Conservation (phyloP, 2,888 invertebrate genomes). For the Eupithecia inturbata region DNA sequence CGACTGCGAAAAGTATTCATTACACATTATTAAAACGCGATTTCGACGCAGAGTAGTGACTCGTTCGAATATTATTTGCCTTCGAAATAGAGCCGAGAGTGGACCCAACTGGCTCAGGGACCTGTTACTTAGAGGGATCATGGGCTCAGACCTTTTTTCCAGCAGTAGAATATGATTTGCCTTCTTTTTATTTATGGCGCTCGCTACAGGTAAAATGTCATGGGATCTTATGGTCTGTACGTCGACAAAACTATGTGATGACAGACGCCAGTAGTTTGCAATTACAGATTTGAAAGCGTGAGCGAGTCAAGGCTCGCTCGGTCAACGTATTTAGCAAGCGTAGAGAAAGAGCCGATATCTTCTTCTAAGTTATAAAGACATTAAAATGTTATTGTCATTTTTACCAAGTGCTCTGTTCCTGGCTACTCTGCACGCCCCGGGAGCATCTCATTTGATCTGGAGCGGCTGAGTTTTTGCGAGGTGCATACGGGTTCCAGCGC, state of each 20-base stretch:
- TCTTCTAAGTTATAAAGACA: too few species aligned
- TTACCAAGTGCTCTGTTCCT: slow-evolving; percentile 4
- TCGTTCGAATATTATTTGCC: neutral
- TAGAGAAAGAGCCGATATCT: neutral
- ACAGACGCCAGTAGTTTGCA: too few species aligned
- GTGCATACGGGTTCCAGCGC: slow-evolving; percentile 54
- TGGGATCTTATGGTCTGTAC: neutral
- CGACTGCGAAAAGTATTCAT: slow-evolving; percentile 40
- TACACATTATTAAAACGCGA: slow-evolving; percentile 55
- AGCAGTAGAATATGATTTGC: neutral
- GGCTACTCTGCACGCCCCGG: slow-evolving; percentile 38
- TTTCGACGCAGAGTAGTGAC: slow-evolving; percentile 24
- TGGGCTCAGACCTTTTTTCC: neutral
- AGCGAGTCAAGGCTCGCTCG: neutral
- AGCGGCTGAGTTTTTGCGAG: slow-evolving; percentile 61
- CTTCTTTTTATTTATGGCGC: neutral
- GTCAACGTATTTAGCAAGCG: neutral
- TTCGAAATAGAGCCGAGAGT: neutral
- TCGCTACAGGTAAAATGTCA: too few species aligned
- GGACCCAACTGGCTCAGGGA: neutral
- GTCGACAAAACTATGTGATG: too few species aligned
- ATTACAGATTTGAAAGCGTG: neutral
- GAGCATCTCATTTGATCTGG: slow-evolving; percentile 75
- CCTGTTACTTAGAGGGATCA: neutral
- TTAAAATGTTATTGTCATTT: neutral